Conservation (phyloP, 92 coral and sea anemone species). For the Zoanthus gigantus region DNA sequence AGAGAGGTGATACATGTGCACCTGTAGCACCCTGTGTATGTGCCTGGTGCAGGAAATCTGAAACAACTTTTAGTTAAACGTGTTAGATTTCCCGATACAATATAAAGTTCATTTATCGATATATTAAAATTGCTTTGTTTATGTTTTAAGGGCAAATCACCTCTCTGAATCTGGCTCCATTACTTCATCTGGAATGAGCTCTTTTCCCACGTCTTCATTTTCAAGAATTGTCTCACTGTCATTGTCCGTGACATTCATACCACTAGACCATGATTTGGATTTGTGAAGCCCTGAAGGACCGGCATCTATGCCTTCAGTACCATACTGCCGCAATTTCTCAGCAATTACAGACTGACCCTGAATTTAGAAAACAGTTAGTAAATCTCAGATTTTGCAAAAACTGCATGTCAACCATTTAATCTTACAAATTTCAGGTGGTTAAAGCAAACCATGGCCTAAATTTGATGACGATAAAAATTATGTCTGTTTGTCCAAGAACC, state of each 20-base stretch:
- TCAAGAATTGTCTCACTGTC: conserved; percentile 81
- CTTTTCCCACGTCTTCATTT: conserved; percentile 59
- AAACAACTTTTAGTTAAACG: no score
- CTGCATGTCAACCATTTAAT: neutral
- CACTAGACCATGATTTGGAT: conserved; percentile 93
- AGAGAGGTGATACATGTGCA: no score
- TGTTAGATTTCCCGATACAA: no score
- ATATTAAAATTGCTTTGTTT: no score
- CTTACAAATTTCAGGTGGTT: no score
- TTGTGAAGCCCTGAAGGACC: conserved; percentile 64
- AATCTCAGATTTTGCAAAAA: no score
- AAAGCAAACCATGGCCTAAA: no score
- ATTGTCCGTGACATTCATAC: conserved; percentile 80
- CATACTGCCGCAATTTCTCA: conserved; percentile 88
- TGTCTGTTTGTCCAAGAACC: no score
- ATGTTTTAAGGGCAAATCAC: neutral
- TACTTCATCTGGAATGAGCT: neutral
- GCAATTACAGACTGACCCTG: conserved; percentile 89
- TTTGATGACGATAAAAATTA: no score
- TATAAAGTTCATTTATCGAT: no score
- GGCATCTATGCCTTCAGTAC: conserved; percentile 76
- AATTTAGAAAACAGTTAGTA: neutral
- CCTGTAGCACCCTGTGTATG: no score
- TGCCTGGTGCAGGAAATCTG: no score
- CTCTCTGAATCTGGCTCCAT: conserved; percentile 17